Percentiles rank a stretch among this genome's conserved stretches.
These are phyloP conservation scores for Poeciliopsis presidionis DNA, from an alignment of 2,797 vertebrate genomes.

Conservation along the genomic window DNA sequence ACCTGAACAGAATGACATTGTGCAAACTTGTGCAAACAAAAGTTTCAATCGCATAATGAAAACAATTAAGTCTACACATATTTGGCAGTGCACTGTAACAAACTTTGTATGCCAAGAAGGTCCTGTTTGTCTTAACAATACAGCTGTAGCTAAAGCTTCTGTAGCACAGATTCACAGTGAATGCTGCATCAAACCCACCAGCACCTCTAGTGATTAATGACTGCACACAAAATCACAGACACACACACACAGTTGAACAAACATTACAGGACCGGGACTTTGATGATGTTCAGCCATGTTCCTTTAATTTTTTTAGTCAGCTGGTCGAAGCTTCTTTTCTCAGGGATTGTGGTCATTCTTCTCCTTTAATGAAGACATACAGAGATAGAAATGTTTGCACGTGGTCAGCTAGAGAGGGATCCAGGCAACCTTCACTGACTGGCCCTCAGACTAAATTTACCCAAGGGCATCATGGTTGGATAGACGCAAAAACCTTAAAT, in stretches of 20 bases:
- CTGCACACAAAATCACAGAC: not conserved
- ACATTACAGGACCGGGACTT: not conserved
- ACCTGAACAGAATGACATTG: not conserved
- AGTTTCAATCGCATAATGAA: not conserved
- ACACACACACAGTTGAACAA: not conserved
- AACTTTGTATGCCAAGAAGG: not conserved
- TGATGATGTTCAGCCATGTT: not conserved
- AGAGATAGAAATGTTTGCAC: not conserved
- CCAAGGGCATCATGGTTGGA: slow-evolving; percentile 9
- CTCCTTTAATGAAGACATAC: slow-evolving; percentile 2
- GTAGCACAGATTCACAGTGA: not conserved
- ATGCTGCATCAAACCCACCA: not conserved
- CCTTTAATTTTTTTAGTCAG: not conserved
- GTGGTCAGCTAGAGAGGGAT: not conserved
- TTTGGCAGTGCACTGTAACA: not conserved
- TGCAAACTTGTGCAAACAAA: not conserved
- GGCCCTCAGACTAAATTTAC: slow-evolving; percentile 7
- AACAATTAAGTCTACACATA: not conserved
- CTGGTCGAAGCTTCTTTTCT: not conserved
- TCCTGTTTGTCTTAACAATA: not conserved
- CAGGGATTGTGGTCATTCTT: not conserved
- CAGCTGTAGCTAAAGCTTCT: not conserved
- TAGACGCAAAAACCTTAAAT: slow-evolving; percentile 4
- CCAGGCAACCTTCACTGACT: slow-evolving; percentile 2
- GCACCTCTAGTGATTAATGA: not conserved